Base-by-base conservation (phyloP, 2,113 vertebrate genomes). In the Scatophagus argus region DNA sequence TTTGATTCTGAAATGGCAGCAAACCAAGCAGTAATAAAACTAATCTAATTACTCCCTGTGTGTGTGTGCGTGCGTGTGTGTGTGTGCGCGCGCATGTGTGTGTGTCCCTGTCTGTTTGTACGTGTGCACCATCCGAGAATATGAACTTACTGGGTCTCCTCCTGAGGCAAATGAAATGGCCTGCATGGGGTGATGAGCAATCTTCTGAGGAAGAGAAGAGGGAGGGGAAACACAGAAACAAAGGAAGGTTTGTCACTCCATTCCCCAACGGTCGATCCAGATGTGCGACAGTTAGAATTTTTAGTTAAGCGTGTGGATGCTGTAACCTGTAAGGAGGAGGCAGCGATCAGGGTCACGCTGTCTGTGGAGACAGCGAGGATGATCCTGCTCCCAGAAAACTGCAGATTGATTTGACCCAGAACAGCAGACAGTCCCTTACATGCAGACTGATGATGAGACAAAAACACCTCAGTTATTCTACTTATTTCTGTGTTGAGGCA, bases 131-230 rank as follows among this genome's bases (percentile, higher is more conserved):
- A 68, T 81, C 51, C n/a, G n/a, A 81, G 44, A 66, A 65, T 12
- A 51, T 56, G 52, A 79, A 97, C 97, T 87, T 96, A 99, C 97
- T 68, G 96, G 95, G 89, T 98, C 97, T 83, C 97, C 97, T 93
- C 97, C 97, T 54, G 97, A 99, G 74, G 97, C 97, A 91, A 99
- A 98, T 29, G 97, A 99, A 92, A 98, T 96, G 83, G 97, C 96
- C 91, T 97, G 96, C 96, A 99, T 97, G 34, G 96, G 96, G 82
- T 98, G 97, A 85, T 97, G 96, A 85, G 96, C 96, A 92, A 98
- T 96, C 90, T 95, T 96, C 97, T 98, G 93, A 65, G 92, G 94
- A 90, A 56, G 87, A 59, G 89, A 67, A 93, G 87, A 41, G 60
- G 67, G 51, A 52, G 31, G 8, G 38, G 0, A 36, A 27, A 49